A percentile compares a stretch with the other conserved stretches of the same genome.
These are phyloP conservation scores for Oasisia sp. DNA, from an alignment of 2,888 invertebrate genomes.

Conservation along the genomic window DNA sequence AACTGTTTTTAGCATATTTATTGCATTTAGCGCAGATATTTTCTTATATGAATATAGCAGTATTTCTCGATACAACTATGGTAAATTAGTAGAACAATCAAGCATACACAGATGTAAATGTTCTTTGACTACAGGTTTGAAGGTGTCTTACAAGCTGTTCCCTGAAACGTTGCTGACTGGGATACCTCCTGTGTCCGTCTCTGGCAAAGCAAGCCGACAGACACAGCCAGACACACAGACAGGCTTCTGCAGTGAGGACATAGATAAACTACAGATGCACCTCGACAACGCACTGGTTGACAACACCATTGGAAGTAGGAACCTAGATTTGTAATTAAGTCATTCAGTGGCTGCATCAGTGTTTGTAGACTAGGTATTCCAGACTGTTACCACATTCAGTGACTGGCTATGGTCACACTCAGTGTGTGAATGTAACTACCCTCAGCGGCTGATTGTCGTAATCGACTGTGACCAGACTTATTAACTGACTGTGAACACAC, in stretches of 20 bases:
- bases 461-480: too few species aligned
- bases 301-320: slow-evolving; percentile 58
- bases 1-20: too few species aligned
- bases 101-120: neutral
- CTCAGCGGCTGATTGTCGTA: too few species aligned
- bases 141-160: slow-evolving; percentile 60
- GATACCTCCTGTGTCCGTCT: slow-evolving; percentile 51
- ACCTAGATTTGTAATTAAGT: slow-evolving; percentile 13
- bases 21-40: too few species aligned
- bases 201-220: slow-evolving; percentile 29
- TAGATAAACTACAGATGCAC: slow-evolving; percentile 52
- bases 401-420: too few species aligned
- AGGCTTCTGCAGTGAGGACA: slow-evolving; percentile 49
- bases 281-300: slow-evolving; percentile 55
- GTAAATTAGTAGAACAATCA: neutral
- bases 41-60: too few species aligned
- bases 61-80: too few species aligned
- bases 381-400: too few species aligned
- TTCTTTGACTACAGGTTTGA: slow-evolving; percentile 53
- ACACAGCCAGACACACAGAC: slow-evolving; percentile 31
- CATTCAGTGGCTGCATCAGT: too few species aligned
- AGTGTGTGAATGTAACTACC: too few species aligned
- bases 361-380: too few species aligned
- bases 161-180: slow-evolving; percentile 63
- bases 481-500: too few species aligned